A percentile compares a stretch with the other conserved stretches of the same genome.
Conservation (phyloP, 2,888 invertebrate species). For the Nyleta sp. region DNA sequence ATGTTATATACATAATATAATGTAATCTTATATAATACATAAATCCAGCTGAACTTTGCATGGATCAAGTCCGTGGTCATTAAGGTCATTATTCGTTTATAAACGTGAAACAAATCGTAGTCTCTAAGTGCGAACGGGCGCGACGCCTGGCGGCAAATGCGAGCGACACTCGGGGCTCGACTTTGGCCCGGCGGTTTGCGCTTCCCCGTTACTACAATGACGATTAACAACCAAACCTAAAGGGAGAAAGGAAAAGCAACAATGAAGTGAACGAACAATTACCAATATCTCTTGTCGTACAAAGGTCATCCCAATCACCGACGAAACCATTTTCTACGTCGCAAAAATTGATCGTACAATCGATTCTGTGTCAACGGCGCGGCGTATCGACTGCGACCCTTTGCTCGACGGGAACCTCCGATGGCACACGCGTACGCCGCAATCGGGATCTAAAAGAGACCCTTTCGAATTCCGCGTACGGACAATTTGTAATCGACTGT, state of each 20-base stretch:
- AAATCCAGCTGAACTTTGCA: slow-evolving; percentile 60
- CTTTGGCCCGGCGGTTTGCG: no score
- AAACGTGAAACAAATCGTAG: slow-evolving; percentile 51
- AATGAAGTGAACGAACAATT: background rate
- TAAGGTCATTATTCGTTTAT: slow-evolving; percentile 44
- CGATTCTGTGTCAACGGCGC: slow-evolving; percentile 48
- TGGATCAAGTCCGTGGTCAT: slow-evolving; percentile 54
- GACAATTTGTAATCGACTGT: slow-evolving; percentile 75
- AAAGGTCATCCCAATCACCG: slow-evolving; percentile 35
- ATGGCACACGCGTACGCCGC: slow-evolving; percentile 37
- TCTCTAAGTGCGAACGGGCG: no score
- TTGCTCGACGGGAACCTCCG: slow-evolving; percentile 54
- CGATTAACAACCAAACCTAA: background rate
- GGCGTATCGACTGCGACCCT: slow-evolving; percentile 45
- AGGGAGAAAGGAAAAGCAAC: no score
- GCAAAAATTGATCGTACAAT: slow-evolving; percentile 57
- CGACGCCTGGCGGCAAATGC: no score
- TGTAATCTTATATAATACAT: slow-evolving; percentile 55
- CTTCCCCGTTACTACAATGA: no score
- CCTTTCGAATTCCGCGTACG: slow-evolving; percentile 67
- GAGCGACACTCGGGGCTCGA: no score
- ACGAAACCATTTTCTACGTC: slow-evolving; percentile 54
- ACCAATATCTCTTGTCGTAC: slow-evolving; percentile 43
- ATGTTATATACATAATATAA: slow-evolving; percentile 60
- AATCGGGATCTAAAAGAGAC: slow-evolving; percentile 50